Evolutionary conservation across 2,888 invertebrate genomes (phyloP).

Genomic region (Minunthozetes semirufus): DNA sequence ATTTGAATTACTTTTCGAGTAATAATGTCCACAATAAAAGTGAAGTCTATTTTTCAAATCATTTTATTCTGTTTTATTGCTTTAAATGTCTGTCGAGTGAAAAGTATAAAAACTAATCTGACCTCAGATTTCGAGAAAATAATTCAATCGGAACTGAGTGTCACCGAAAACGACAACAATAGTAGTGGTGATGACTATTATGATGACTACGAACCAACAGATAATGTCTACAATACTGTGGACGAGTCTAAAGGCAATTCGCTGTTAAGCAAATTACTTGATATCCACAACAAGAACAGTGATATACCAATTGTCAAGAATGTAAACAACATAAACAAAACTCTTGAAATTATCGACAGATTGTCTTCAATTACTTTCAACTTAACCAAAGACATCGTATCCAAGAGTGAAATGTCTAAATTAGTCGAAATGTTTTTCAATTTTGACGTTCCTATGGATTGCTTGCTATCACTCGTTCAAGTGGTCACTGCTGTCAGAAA

Average conservation of each 20-base stretch:
- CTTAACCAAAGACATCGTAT: neutral
- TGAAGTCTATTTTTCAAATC: neutral
- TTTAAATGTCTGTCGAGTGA: neutral
- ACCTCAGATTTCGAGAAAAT: no score
- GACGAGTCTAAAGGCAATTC: neutral
- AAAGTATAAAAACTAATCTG: neutral
- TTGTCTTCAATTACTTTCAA: neutral
- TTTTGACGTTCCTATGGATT: slow-evolving; percentile 1
- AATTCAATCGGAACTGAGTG: neutral
- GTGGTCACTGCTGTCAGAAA: slow-evolving; percentile 9
- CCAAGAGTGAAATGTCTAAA: neutral
- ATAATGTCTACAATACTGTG: neutral
- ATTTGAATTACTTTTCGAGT: neutral
- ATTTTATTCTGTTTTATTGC: neutral
- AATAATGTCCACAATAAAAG: neutral
- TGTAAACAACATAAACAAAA: slow-evolving; percentile 15
- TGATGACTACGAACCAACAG: neutral
- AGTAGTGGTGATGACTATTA: neutral
- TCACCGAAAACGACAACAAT: neutral
- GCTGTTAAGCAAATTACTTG: neutral
- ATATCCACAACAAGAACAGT: neutral
- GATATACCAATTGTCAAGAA: slow-evolving; percentile 1
- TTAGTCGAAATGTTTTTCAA: slow-evolving; percentile 12
- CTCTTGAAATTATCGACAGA: neutral
- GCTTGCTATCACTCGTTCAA: neutral